These are phyloP conservation scores for Drosophila watanabei DNA, from an alignment of 1,140 invertebrate species.

Conservation along the genomic window DNA sequence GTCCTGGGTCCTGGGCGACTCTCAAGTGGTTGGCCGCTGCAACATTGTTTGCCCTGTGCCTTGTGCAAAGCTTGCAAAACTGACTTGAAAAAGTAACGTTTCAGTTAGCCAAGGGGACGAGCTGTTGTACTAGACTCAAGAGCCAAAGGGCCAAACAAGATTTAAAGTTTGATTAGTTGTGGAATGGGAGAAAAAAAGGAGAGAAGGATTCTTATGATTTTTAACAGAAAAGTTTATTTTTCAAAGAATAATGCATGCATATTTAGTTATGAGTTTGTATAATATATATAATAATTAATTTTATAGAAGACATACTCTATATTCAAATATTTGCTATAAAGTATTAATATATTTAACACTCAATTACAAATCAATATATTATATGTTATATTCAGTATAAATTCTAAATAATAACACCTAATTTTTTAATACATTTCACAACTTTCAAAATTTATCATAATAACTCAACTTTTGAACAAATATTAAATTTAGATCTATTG, in stretches of 20 bases:
- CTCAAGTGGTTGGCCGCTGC: slow-evolving; percentile 39
- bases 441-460: too few species aligned
- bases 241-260: not conserved
- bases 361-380: not conserved
- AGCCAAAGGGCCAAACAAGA: slow-evolving; percentile 38
- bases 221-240: not conserved
- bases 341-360: not conserved
- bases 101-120: slow-evolving; percentile 26
- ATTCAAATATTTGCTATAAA: not conserved
- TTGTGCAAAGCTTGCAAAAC: slow-evolving; percentile 33
- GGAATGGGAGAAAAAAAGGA: not conserved
- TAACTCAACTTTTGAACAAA: too few species aligned
- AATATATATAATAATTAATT: not conserved
- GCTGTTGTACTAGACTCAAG: slow-evolving; percentile 23
- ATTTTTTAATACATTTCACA: too few species aligned
- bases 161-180: slow-evolving; percentile 49
- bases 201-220: not conserved
- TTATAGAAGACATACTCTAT: not conserved
- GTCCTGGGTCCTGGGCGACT: slow-evolving; percentile 23
- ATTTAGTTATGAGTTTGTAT: not conserved
- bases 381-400: too few species aligned
- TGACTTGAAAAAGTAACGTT: slow-evolving; percentile 38
- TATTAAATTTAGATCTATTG: too few species aligned
- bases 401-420: too few species aligned
- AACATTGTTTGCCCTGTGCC: slow-evolving; percentile 40